Evolutionary conservation across 2,797 vertebrate genomes (phyloP).

Genomic region (Taeniopygia guttata): DNA sequence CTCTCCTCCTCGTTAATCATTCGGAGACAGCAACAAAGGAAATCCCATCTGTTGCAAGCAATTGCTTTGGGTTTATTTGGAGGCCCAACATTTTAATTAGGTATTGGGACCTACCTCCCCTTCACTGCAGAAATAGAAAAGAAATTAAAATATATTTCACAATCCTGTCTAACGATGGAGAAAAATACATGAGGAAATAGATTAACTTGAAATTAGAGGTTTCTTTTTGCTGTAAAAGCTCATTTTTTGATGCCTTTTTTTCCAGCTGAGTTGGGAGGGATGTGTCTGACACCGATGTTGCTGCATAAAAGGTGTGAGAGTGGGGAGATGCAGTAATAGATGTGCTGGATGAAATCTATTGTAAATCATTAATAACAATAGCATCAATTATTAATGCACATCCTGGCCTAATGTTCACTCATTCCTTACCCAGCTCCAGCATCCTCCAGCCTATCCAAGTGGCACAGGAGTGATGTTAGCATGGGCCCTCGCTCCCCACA

Average conservation of each 20-base stretch:
- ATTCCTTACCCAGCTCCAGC: neutral
- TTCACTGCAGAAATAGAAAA: neutral
- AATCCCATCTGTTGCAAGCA: conserved; percentile 52
- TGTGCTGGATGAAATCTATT: neutral
- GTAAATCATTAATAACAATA: conserved; percentile 41
- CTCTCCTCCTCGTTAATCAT: neutral
- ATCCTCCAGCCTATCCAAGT: neutral
- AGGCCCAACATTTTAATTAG: neutral
- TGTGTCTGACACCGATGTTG: neutral
- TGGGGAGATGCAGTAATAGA: neutral
- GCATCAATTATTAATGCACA: conserved; percentile 15
- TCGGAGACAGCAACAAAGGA: neutral
- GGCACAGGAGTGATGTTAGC: fast-evolving
- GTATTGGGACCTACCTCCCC: neutral
- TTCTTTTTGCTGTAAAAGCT: neutral
- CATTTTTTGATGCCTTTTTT: neutral
- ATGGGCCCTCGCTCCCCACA: fast-evolving
- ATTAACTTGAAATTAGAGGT: neutral
- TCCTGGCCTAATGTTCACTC: neutral
- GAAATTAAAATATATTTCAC: neutral
- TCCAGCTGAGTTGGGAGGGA: neutral
- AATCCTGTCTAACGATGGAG: neutral
- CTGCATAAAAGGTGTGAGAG: neutral
- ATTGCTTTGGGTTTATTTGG: neutral
- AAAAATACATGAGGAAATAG: neutral